These are phyloP conservation scores for Tragelaphus imberbis DNA, from an alignment of 2,113 vertebrate genomes.

Conservation along the genomic window DNA sequence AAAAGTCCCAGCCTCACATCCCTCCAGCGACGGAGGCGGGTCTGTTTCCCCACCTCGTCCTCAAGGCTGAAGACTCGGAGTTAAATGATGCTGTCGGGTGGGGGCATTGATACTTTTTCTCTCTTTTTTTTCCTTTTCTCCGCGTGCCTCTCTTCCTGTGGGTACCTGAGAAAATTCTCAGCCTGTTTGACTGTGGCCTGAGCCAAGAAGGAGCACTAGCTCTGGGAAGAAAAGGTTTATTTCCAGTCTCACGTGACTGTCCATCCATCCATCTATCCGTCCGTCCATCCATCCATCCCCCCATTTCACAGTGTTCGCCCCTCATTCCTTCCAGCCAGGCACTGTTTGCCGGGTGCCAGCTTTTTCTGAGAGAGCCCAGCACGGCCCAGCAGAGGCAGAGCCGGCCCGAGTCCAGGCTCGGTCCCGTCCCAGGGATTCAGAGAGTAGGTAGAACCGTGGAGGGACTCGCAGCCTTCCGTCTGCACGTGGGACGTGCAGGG, in stretches of 20 bases:
- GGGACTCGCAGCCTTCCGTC: background rate
- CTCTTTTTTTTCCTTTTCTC: conserved; percentile 31
- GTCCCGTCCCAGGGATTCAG: background rate
- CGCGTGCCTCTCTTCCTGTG: conserved; percentile 53
- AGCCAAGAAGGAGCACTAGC: conserved; percentile 50
- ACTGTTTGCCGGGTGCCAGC: background rate
- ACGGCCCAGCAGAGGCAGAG: background rate
- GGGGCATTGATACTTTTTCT: conserved; percentile 40
- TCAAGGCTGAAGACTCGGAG: background rate
- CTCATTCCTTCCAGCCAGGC: background rate
- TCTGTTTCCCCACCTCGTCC: background rate
- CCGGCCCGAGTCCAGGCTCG: background rate
- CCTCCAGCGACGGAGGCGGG: background rate
- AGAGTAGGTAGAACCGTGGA: background rate
- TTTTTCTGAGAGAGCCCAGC: background rate
- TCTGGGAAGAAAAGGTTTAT: conserved; percentile 67
- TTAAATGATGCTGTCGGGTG: background rate
- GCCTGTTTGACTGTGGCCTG: conserved; percentile 57
- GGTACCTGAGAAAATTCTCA: conserved; percentile 60
- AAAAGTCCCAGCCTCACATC: background rate
- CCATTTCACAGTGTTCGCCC: background rate
- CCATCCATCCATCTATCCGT: background rate
- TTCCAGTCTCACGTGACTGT: conserved; percentile 31
- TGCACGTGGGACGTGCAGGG: background rate
- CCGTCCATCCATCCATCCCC: background rate